These are phyloP conservation scores for Sebastes schlegelii DNA, from an alignment of 2,113 vertebrate species.

Conservation along the genomic window DNA sequence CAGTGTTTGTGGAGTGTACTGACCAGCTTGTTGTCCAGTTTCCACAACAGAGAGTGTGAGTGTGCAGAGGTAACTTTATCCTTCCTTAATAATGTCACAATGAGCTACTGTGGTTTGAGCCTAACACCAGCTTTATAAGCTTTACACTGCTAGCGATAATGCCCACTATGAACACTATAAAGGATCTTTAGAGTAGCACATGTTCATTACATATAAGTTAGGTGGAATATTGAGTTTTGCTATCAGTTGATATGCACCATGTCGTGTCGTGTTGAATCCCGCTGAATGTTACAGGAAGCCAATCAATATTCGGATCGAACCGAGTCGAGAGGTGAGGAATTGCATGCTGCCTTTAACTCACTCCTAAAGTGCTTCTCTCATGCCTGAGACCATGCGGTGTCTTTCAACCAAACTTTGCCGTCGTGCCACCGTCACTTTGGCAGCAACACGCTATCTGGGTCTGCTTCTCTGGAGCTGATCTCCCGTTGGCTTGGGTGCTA, in stretches of 20 bases:
- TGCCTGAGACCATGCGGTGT: slow-evolving; percentile 66
- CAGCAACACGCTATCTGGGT: slow-evolving; percentile 52
- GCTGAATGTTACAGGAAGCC: slow-evolving; percentile 53
- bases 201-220: slow-evolving; percentile 52
- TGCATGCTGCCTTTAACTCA: slow-evolving; percentile 75
- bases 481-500: slow-evolving; percentile 42
- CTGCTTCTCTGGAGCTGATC: slow-evolving; percentile 54
- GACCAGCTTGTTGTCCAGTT: slow-evolving; percentile 53
- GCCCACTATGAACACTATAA: slow-evolving; percentile 64
- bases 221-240: slow-evolving; percentile 50
- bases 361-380: slow-evolving; percentile 80
- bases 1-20: slow-evolving; percentile 46
- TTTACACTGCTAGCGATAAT: slow-evolving; percentile 54
- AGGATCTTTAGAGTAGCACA: slow-evolving; percentile 57
- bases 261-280: slow-evolving; percentile 50
- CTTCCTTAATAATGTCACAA: slow-evolving; percentile 57
- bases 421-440: slow-evolving; percentile 39
- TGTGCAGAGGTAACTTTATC: slow-evolving; percentile 69
- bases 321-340: slow-evolving; percentile 61
- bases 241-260: slow-evolving; percentile 63
- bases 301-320: slow-evolving; percentile 41
- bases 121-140: slow-evolving; percentile 54
- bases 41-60: slow-evolving; percentile 50
- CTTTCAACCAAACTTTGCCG: slow-evolving; percentile 46
- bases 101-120: slow-evolving; percentile 58